Evolutionary conservation across 2,797 vertebrate species (phyloP), one percentile per base, ranked within the genome.

Genomic region (Sebastiscus albofasciatus): DNA sequence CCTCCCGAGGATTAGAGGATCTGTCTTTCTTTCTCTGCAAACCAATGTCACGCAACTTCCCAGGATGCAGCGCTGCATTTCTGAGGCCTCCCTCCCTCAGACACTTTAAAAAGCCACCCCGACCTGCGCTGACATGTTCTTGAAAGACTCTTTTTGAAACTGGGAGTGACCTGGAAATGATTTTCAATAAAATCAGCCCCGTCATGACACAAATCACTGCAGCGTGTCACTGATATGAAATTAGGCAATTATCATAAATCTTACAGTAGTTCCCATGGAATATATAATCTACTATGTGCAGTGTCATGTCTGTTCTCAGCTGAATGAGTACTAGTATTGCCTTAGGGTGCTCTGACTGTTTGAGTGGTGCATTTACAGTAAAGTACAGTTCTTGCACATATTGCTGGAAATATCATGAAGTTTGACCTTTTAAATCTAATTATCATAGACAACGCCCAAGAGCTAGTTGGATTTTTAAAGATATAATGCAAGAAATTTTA

Each of bases 61-160:
- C 83, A 82, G 68, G 75, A 85, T 88, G 79, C 78, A 87, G 29
- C 34, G 9, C 66, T 81, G 76, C 84, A 83, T 90, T 82, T 90
- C 88, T 83, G 69, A 87, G 74, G 69, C 81, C 87, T 91, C 79
- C 79, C 33, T 81, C 42, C 42, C 42, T 18, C 71, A 78, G 60
- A 78, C 72, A 26, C 67, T 84, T 56, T 66, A 73, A 81, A 85
- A 85, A 85, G 83, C 84, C 89, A 86, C 76, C 59, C 7, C 1
- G 11, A 87, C 94, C 83, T 91, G 92, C 61, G 6, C 82, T 46
- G 87, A 85, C 94, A 79, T 75, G 93, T 91, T 81, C 72, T 55
- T 10, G 39, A 42, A 39, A 81, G 67, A 70, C 80, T 66, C 6
- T 20, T 46, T 42, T 13, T 56, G 78, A 67, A 85, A 84, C 66